Evolutionary conservation across 1,140 invertebrate genomes (phyloP).

Genomic region (Orussus abietinus): DNA sequence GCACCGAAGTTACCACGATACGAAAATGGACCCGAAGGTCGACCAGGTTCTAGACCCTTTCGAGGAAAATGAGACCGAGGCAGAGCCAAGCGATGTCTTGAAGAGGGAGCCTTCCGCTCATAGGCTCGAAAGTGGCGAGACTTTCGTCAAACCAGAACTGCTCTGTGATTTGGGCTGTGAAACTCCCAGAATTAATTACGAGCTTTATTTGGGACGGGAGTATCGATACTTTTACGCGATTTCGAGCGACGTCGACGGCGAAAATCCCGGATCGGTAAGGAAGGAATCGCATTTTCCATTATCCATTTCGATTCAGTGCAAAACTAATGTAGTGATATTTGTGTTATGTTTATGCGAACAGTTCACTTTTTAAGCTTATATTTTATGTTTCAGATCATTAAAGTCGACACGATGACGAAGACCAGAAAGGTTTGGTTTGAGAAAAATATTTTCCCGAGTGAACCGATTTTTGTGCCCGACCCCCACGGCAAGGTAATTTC

Average conservation of each 20-base stretch:
- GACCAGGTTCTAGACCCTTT: too few species aligned
- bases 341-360: not conserved
- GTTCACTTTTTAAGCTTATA: slow-evolving; percentile 1
- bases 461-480: slow-evolving; percentile 78
- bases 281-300: slow-evolving; percentile 13
- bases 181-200: slow-evolving; percentile 78
- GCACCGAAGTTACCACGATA: slow-evolving; percentile 24
- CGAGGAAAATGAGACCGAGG: not conserved
- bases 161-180: slow-evolving; percentile 76
- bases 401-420: slow-evolving; percentile 69
- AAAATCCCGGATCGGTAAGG: slow-evolving; percentile 74
- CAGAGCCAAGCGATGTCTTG: too few species aligned
- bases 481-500: slow-evolving; percentile 62
- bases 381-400: slow-evolving; percentile 63
- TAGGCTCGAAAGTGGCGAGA: slow-evolving; percentile 44
- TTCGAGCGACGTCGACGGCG: slow-evolving; percentile 77
- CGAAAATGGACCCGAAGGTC: too few species aligned
- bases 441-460: slow-evolving; percentile 73
- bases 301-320: too few species aligned
- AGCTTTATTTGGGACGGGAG: slow-evolving; percentile 61
- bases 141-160: slow-evolving; percentile 63
- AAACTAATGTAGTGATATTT: not conserved
- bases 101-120: slow-evolving; percentile 55
- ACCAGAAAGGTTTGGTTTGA: slow-evolving; percentile 70
- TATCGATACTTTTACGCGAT: slow-evolving; percentile 89